phyloP scores from a whole-genome alignment of 2,113 vertebrate genomes.

The Seriola dumerili region DNA sequence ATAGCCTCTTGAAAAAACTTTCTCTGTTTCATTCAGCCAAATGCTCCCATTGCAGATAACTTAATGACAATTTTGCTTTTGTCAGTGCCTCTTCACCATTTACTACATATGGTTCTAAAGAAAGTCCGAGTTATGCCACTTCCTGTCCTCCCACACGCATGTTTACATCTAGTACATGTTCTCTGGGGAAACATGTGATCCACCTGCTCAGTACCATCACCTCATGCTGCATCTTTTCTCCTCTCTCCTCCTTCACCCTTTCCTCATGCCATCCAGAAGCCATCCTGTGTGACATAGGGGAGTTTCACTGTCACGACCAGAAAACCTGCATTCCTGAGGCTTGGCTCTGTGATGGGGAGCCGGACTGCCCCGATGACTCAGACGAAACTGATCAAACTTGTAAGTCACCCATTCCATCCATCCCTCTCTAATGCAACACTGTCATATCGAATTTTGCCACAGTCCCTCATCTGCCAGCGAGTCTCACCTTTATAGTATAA shows the following conservation, averaged over 20 bases:
- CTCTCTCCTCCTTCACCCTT: slow-evolving; percentile 65
- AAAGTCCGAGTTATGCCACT: neutral
- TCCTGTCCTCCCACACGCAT: slow-evolving; percentile 11
- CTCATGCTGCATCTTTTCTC: slow-evolving; percentile 74
- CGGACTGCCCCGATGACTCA: slow-evolving; percentile 93
- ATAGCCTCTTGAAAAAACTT: neutral
- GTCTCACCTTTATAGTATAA: neutral
- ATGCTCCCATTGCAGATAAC: neutral
- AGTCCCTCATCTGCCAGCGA: neutral
- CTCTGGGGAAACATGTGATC: slow-evolving; percentile 25
- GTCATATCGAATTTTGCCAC: slow-evolving; percentile 6
- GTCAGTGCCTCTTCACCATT: neutral
- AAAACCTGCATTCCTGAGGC: slow-evolving; percentile 90
- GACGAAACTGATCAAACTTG: slow-evolving; percentile 90
- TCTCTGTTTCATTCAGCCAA: slow-evolving; percentile 1
- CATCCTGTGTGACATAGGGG: slow-evolving; percentile 90
- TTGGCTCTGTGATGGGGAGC: slow-evolving; percentile 96
- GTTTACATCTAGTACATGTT: slow-evolving; percentile 40
- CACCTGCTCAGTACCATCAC: slow-evolving; percentile 61
- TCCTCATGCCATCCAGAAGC: slow-evolving; percentile 83
- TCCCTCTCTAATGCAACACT: slow-evolving; percentile 37
- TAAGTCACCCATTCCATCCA: slow-evolving; percentile 87
- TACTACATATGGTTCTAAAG: neutral
- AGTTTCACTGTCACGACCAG: slow-evolving; percentile 92
- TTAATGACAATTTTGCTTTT: neutral